Evolutionary conservation across 2,888 invertebrate species (phyloP).

Genomic region (Plebejus argus): DNA sequence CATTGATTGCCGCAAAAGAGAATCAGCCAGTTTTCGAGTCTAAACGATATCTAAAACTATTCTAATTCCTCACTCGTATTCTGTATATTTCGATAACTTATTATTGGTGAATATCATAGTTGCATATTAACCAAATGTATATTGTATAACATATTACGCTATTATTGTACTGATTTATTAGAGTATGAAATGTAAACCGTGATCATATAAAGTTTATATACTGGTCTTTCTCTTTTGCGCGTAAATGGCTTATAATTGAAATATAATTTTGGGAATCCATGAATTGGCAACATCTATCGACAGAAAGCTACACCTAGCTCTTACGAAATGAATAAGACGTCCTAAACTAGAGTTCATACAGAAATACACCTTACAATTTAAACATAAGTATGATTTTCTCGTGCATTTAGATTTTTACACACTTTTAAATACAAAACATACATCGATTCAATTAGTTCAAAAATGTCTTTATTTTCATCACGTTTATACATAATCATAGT

Average conservation of each 20-base stretch:
- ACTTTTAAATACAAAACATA: constrained; percentile 25
- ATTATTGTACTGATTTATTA: constrained; percentile 16
- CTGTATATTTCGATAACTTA: neutral
- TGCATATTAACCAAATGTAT: neutral
- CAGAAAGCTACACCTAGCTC: constrained; percentile 38
- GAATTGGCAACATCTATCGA: constrained; percentile 31
- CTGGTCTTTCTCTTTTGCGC: constrained; percentile 23
- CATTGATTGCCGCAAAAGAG: constrained; percentile 21
- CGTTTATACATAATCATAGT: constrained; percentile 20
- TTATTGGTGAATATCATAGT: neutral
- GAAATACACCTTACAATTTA: constrained; percentile 6
- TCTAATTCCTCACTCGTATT: neutral
- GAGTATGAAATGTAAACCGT: neutral
- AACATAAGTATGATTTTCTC: constrained; percentile 10
- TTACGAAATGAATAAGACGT: constrained; percentile 33
- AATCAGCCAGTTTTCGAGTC: constrained; percentile 9
- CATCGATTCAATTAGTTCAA: constrained; percentile 14
- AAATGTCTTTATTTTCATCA: constrained; percentile 29
- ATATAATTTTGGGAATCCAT: neutral
- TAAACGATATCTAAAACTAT: neutral
- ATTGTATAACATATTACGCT: neutral
- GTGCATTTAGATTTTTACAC: constrained; percentile 15
- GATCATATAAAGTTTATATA: neutral
- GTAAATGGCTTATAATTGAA: neutral
- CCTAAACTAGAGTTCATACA: constrained; percentile 30